Conservation (phyloP, 2,113 vertebrate species). For the Ptilorrhoa leucosticta region DNA sequence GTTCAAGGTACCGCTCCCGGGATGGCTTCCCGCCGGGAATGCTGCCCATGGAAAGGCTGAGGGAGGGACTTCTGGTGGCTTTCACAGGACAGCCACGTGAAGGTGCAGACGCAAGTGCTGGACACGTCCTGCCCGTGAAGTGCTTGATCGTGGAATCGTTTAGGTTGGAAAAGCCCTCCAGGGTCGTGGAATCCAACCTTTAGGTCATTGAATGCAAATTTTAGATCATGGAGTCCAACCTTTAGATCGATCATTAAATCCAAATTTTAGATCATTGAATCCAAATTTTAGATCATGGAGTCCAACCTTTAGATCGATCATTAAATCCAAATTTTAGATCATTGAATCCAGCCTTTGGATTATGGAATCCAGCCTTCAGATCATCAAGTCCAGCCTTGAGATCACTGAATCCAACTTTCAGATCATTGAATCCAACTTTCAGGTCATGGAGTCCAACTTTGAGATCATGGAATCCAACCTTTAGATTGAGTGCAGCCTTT, state of each 20-base stretch:
- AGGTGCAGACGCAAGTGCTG: not conserved
- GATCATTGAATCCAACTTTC: not conserved
- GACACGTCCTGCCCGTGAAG: fast-evolving
- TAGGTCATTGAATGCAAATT: not conserved
- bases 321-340: not conserved
- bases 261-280: not conserved
- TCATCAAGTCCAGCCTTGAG: not conserved
- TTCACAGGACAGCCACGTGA: not conserved
- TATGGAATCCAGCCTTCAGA: not conserved
- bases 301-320: not conserved
- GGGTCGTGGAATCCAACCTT: not conserved
- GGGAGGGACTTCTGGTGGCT: not conserved
- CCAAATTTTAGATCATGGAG: fast-evolving
- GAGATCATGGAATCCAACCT: fast-evolving
- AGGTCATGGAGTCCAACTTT: not conserved
- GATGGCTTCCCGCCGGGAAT: not conserved
- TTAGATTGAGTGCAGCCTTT: not conserved
- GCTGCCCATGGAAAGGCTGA: too few species aligned
- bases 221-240: not conserved
- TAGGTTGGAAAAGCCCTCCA: not conserved
- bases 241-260: not conserved
- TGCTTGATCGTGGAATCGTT: not conserved
- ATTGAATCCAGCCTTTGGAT: not conserved
- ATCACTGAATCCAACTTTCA: not conserved
- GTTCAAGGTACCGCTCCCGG: slow-evolving; percentile 82